These are phyloP conservation scores for Drosophila melanosoma DNA, from an alignment of 2,888 invertebrate species.

Conservation along the genomic window DNA sequence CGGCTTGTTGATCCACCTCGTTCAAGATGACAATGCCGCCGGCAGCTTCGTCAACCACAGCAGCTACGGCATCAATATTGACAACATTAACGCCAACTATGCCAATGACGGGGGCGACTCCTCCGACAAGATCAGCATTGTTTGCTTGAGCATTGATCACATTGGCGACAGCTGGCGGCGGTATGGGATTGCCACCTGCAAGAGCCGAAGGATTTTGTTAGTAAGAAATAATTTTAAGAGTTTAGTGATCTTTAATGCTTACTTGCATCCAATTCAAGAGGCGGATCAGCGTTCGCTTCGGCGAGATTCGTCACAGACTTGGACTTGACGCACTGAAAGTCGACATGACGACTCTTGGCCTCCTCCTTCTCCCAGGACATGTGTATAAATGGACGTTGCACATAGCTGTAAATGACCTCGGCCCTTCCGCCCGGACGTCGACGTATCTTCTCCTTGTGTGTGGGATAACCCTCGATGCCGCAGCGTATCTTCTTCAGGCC, in stretches of 20 bases:
- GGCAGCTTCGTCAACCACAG: conserved; percentile 79
- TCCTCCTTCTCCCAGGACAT: conserved; percentile 99
- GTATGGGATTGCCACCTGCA: conserved; percentile 84
- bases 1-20: conserved; percentile 74
- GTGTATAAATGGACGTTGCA: conserved; percentile 99
- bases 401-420: conserved; percentile 98
- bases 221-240: neutral
- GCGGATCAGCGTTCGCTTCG: conserved; percentile 97
- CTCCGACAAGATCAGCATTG: conserved; percentile 49
- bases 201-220: neutral
- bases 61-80: conserved; percentile 53
- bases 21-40: conserved; percentile 79
- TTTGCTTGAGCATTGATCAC: conserved; percentile 70
- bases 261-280: conserved; percentile 85
- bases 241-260: neutral
- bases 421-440: conserved; percentile 97
- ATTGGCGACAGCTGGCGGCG: conserved; percentile 73
- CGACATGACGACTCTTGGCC: conserved; percentile 99
- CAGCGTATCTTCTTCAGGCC: conserved; percentile 99
- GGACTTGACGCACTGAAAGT: conserved; percentile 99
- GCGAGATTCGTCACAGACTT: conserved; percentile 98
- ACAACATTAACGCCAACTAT: conserved; percentile 63
- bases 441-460: conserved; percentile 99
- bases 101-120: conserved; percentile 53
- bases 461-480: conserved; percentile 99